Evolutionary conservation across 2,113 vertebrate genomes (phyloP).

Genomic region (Petroica traversi): DNA sequence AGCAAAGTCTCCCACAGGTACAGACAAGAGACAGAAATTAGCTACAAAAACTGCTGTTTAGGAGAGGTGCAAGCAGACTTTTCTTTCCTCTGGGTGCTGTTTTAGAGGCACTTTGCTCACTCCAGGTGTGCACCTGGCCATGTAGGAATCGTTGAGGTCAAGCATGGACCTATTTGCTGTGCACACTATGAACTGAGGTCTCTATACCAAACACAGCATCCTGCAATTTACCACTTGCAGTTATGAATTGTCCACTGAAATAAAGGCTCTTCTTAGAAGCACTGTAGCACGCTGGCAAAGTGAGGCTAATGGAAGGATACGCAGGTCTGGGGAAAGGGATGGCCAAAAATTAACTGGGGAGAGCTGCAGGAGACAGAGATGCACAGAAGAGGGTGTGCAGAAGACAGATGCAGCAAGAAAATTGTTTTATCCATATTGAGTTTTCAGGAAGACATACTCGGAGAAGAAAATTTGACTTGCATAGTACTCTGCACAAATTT

Average conservation of each 20-base stretch:
- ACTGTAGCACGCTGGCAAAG: neutral
- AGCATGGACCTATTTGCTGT: neutral
- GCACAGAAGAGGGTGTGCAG: neutral
- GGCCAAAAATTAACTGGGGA: neutral
- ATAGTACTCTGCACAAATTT: neutral
- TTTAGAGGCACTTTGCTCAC: neutral
- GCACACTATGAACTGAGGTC: neutral
- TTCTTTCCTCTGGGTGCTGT: neutral
- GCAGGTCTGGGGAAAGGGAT: neutral
- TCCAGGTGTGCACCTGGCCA: neutral
- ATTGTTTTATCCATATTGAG: neutral
- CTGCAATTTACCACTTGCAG: neutral
- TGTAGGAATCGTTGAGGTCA: neutral
- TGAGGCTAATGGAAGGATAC: neutral
- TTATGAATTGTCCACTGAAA: neutral
- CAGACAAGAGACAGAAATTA: neutral
- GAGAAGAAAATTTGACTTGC: conserved; percentile 2
- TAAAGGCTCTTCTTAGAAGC: neutral
- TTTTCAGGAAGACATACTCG: neutral
- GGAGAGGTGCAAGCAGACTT: neutral
- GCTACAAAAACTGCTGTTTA: neutral
- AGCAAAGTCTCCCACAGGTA: neutral
- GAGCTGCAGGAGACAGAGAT: conserved; percentile 7
- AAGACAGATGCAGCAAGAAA: conserved; percentile 27
- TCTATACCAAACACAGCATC: neutral